Conservation (phyloP, 2,113 vertebrate species). For the Mugil cephalus region DNA sequence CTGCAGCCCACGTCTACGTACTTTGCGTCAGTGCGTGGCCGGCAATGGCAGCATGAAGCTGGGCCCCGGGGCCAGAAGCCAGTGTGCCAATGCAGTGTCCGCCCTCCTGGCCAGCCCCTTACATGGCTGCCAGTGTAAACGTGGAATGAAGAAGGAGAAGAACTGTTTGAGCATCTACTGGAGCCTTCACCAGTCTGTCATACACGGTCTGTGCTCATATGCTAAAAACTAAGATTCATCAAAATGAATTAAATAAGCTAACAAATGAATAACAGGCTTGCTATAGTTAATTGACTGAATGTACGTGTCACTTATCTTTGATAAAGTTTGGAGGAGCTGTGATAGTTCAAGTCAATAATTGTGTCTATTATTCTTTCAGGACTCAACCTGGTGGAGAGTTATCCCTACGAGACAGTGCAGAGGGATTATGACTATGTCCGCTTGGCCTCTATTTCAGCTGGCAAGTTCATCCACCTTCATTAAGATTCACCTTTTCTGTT, state of each 20-base stretch:
- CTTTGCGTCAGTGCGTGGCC: slow-evolving; percentile 92
- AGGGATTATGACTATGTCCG: slow-evolving; percentile 91
- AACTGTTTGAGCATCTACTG: slow-evolving; percentile 95
- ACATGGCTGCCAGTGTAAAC: slow-evolving; percentile 91
- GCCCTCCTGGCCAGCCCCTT: slow-evolving; percentile 92
- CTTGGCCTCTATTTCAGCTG: slow-evolving; percentile 91
- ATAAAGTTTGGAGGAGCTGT: not conserved
- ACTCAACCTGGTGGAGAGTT: slow-evolving; percentile 90
- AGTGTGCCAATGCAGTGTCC: slow-evolving; percentile 90
- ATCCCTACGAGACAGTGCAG: slow-evolving; percentile 89
- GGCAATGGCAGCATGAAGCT: slow-evolving; percentile 91
- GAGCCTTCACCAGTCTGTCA: slow-evolving; percentile 92
- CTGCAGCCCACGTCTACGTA: slow-evolving; percentile 91
- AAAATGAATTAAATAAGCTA: not conserved
- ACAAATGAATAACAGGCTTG: slow-evolving; percentile 4
- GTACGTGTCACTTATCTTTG: not conserved
- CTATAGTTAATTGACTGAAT: slow-evolving; percentile 1
- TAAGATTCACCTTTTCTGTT: slow-evolving; percentile 29
- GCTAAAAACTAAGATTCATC: not conserved
- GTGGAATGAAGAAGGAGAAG: slow-evolving; percentile 95
- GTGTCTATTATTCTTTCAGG: slow-evolving; percentile 75
- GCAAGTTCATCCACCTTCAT: slow-evolving; percentile 75
- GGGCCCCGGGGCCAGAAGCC: slow-evolving; percentile 89
- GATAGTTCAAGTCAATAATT: slow-evolving; percentile 9
- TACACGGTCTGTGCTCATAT: slow-evolving; percentile 85